phyloP scores from a whole-genome alignment of 2,888 invertebrate genomes.

The Hypomecis punctinalis region DNA sequence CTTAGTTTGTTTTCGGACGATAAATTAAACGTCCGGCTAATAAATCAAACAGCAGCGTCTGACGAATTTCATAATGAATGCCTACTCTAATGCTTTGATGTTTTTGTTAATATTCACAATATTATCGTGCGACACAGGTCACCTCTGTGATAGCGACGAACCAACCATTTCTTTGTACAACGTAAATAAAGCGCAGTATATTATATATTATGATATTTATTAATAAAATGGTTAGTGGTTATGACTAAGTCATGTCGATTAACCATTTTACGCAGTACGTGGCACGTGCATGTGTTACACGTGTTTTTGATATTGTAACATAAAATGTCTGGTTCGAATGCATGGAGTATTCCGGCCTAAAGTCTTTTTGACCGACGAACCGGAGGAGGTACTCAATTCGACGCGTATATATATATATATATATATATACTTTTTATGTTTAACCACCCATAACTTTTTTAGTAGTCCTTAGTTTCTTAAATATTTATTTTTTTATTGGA shows the following conservation, averaged over 20 bases:
- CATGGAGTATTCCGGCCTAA: too few species aligned
- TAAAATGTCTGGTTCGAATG: too few species aligned
- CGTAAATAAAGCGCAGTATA: slow-evolving; percentile 23
- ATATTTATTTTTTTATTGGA: too few species aligned
- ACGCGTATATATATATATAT: too few species aligned
- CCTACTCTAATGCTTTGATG: slow-evolving; percentile 17
- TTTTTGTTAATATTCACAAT: slow-evolving; percentile 10
- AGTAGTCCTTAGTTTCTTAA: too few species aligned
- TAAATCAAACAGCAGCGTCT: slow-evolving; percentile 15
- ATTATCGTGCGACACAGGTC: slow-evolving; percentile 22
- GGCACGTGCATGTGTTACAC: too few species aligned
- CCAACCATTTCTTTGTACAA: slow-evolving; percentile 4
- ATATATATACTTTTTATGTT: too few species aligned
- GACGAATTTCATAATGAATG: slow-evolving; percentile 13
- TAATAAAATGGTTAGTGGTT: neutral
- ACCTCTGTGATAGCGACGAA: slow-evolving; percentile 18
- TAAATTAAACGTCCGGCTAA: slow-evolving; percentile 5
- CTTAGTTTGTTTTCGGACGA: neutral
- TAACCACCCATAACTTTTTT: too few species aligned
- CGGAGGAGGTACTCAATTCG: too few species aligned
- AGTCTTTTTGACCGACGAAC: too few species aligned
- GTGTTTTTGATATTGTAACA: too few species aligned
- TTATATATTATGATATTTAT: slow-evolving; percentile 2
- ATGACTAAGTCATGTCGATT: neutral
- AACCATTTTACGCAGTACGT: neutral